Conservation (phyloP, 2,888 invertebrate genomes). For the Hanleya hanleyi region DNA sequence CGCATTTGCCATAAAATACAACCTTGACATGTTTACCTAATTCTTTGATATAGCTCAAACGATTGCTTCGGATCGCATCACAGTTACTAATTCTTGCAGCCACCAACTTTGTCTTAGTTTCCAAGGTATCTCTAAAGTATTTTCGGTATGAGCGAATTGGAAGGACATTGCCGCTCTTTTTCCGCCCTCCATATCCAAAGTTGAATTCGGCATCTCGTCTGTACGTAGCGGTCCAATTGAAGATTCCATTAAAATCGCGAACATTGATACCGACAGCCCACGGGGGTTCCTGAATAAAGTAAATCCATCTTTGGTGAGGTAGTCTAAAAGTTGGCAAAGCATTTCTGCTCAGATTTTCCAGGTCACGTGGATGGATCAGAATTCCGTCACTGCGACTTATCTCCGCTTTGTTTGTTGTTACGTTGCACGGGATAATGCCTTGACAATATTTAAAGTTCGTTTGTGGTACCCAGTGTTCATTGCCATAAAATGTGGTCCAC, state of each 20-base stretch:
- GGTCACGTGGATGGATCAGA: background rate
- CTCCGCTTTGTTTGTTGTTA: background rate
- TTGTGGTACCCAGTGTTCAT: background rate
- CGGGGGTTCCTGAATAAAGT: conserved; percentile 9
- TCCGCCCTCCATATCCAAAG: background rate
- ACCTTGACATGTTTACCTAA: background rate
- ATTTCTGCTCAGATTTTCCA: background rate
- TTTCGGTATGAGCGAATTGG: background rate
- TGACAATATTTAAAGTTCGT: background rate
- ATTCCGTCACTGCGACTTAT: background rate
- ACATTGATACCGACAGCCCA: background rate
- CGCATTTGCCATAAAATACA: conserved; percentile 10
- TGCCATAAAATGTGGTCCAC: background rate
- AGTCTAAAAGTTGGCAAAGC: background rate
- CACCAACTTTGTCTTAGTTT: background rate
- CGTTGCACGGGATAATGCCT: background rate
- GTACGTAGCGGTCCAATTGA: background rate
- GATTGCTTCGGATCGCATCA: background rate
- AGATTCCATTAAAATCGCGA: background rate
- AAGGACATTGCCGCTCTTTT: background rate
- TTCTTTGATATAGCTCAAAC: background rate
- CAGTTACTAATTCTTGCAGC: conserved; percentile 7
- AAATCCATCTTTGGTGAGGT: conserved; percentile 2
- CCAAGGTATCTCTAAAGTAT: background rate
- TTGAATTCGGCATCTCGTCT: background rate